These are phyloP conservation scores for Aleiodes sp. DNA, from an alignment of 1,140 invertebrate genomes.

Conservation along the genomic window DNA sequence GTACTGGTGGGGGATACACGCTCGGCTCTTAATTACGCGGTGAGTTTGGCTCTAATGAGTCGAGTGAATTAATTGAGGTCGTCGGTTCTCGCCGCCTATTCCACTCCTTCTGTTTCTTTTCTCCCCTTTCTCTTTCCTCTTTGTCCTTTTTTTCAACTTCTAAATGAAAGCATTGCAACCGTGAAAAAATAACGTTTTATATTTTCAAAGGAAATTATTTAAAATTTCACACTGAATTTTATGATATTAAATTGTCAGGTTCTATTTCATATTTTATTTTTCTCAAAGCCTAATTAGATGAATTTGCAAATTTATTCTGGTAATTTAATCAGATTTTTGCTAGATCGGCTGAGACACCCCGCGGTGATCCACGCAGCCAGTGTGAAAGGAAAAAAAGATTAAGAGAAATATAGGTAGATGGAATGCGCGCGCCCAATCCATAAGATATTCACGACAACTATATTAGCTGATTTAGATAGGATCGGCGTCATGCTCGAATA, in stretches of 20 bases:
- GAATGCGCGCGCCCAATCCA: conserved; percentile 57
- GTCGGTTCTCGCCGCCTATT: conserved; percentile 37
- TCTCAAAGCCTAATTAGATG: too few relatives aligned
- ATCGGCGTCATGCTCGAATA: conserved; percentile 63
- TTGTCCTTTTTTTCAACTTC: too few relatives aligned
- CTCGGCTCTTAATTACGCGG: conserved; percentile 52
- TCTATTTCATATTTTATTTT: too few relatives aligned
- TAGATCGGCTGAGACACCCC: conserved; percentile 64
- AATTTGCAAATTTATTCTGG: conserved; percentile 57
- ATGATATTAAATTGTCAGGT: too few relatives aligned
- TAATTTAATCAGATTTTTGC: conserved; percentile 67
- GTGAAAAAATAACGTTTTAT: too few relatives aligned
- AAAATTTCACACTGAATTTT: too few relatives aligned
- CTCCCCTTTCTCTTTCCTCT: conserved; percentile 6
- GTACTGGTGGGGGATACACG: conserved; percentile 36
- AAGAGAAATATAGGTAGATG: conserved; percentile 50
- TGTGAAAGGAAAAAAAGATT: conserved; percentile 33
- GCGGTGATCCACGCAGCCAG: conserved; percentile 52
- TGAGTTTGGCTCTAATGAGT: conserved; percentile 57
- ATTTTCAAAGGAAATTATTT: too few relatives aligned
- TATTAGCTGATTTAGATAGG: conserved; percentile 65
- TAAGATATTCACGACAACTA: conserved; percentile 67
- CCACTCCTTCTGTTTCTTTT: conserved; percentile 7
- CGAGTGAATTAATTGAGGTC: conserved; percentile 54
- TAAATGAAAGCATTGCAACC: too few relatives aligned